Evolutionary conservation across 2,113 vertebrate species (phyloP).

Genomic region (Glareola pratincola): DNA sequence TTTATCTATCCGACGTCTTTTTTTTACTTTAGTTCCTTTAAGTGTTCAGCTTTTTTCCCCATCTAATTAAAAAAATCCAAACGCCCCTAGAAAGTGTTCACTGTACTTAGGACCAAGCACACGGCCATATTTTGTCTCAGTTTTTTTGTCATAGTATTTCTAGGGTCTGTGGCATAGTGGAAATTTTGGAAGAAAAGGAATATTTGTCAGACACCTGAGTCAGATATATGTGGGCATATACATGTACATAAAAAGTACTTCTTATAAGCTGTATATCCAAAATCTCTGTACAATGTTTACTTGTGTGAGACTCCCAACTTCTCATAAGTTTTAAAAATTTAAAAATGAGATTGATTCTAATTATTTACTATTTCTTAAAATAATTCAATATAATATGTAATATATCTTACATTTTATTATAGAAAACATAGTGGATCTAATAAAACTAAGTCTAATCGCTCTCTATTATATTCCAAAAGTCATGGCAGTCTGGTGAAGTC

Average conservation of each 20-base stretch:
- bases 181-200: background rate
- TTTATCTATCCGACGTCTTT: background rate
- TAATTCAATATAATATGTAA: background rate
- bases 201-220: no score
- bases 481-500: no score
- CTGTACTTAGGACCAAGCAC: background rate
- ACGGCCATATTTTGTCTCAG: background rate
- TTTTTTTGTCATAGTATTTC: background rate
- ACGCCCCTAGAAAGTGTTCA: background rate
- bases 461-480: no score
- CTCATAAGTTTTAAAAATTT: background rate
- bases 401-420: background rate
- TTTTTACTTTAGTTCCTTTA: background rate
- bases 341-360: background rate
- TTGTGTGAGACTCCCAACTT: rapidly evolving
- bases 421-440: background rate
- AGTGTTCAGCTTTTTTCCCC: background rate
- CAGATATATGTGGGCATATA: background rate
- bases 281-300: background rate
- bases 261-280: background rate
- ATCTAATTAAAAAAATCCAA: background rate
- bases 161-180: background rate
- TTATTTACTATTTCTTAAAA: background rate
- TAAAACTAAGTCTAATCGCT: no score
- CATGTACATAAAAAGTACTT: background rate